Evolutionary conservation across 2,888 invertebrate genomes (phyloP).

Genomic region (Eubasilissa splendida): DNA sequence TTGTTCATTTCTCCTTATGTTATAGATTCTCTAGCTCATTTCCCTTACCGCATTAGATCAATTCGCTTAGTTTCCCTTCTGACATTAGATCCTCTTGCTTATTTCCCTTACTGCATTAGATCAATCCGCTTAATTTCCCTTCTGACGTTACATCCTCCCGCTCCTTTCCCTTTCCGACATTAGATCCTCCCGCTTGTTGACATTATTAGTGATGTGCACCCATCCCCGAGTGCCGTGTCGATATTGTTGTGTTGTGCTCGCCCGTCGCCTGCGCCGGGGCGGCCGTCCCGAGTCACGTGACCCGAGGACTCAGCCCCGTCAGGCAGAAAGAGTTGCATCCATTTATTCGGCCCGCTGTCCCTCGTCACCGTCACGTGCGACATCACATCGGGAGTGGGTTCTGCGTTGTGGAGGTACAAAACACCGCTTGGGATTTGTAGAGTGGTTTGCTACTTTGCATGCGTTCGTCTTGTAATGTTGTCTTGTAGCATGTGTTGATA

Average conservation of each 20-base stretch:
- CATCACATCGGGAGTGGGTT: slow-evolving; percentile 31
- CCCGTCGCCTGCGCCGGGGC: slow-evolving; percentile 11
- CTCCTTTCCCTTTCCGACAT: too few species aligned
- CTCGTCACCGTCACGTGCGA: neutral
- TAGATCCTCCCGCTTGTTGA: too few species aligned
- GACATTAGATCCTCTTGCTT: neutral
- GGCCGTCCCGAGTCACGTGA: slow-evolving; percentile 14
- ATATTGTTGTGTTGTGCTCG: too few species aligned
- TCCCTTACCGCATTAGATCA: neutral
- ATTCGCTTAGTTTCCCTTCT: neutral
- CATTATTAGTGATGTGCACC: too few species aligned
- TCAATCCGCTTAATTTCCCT: neutral
- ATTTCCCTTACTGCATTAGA: neutral
- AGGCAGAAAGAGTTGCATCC: slow-evolving; percentile 44
- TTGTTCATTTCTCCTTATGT: too few species aligned
- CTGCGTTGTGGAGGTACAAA: slow-evolving; percentile 49
- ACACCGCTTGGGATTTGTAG: neutral
- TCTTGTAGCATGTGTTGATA: too few species aligned
- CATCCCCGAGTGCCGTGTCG: neutral
- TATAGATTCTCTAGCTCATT: too few species aligned
- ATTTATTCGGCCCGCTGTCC: slow-evolving; percentile 41
- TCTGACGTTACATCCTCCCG: neutral
- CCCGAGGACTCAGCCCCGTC: slow-evolving; percentile 14
- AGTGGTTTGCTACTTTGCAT: too few species aligned
- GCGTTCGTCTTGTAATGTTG: too few species aligned